Percentiles rank a stretch among this genome's conserved stretches.
phyloP scores from a whole-genome alignment of 2,797 vertebrate species.

The Tinamus major region DNA sequence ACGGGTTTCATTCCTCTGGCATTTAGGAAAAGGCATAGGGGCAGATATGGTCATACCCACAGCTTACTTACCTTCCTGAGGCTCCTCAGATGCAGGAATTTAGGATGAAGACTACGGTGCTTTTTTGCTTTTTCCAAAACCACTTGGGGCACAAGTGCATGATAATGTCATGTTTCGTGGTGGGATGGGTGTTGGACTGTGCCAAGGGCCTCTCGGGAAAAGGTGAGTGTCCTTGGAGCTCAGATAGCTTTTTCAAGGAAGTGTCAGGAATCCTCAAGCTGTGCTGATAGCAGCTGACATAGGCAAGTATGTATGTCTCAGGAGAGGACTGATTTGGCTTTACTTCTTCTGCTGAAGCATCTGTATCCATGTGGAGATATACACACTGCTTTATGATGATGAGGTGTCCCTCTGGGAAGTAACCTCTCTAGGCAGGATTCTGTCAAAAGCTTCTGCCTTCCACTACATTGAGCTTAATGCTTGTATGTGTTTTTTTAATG shows the following conservation, averaged over 20 bases:
- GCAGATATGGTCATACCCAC: not conserved
- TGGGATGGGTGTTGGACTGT: not conserved
- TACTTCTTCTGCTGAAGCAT: not conserved
- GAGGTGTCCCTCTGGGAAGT: not conserved
- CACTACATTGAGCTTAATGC: not conserved
- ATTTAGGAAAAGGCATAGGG: not conserved
- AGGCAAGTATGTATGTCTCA: not conserved
- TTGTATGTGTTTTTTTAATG: not conserved
- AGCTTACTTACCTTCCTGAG: not conserved
- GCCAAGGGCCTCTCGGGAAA: not conserved
- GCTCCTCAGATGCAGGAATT: not conserved
- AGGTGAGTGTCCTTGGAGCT: not conserved
- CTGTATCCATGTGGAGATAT: not conserved
- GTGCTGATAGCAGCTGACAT: not conserved
- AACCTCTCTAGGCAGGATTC: not conserved
- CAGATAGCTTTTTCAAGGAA: not conserved
- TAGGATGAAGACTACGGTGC: not conserved
- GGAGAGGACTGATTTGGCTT: not conserved
- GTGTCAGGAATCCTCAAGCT: conserved; percentile 6
- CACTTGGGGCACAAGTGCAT: not conserved
- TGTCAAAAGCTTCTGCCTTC: not conserved
- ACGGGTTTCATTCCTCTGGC: not conserved
- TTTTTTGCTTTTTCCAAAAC: not conserved
- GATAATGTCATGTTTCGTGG: not conserved
- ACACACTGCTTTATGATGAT: not conserved